These are phyloP conservation scores for Sphyrna mokarran DNA, from an alignment of 2,113 vertebrate genomes.

Conservation along the genomic window DNA sequence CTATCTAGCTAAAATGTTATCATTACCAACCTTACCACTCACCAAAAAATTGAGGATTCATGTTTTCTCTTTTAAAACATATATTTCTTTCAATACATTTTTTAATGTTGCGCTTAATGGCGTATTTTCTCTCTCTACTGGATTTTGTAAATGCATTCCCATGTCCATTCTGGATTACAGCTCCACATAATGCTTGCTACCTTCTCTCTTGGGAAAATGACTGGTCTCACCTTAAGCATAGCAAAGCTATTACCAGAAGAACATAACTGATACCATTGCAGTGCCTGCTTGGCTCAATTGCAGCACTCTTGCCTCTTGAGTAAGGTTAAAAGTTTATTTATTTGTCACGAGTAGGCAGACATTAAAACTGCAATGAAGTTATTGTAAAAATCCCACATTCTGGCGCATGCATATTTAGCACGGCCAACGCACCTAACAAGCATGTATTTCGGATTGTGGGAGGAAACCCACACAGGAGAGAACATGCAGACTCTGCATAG, in stretches of 20 bases:
- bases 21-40: not conserved
- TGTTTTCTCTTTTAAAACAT: not conserved
- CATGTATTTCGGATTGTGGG: too few relatives aligned
- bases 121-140: not conserved
- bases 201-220: not conserved
- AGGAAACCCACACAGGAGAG: too few relatives aligned
- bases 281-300: not conserved
- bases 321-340: not conserved
- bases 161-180: not conserved
- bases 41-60: not conserved
- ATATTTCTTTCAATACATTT: not conserved
- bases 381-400: too few relatives aligned
- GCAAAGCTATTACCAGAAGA: not conserved
- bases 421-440: too few relatives aligned
- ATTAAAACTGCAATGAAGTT: too few relatives aligned
- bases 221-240: not conserved
- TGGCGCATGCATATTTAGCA: too few relatives aligned
- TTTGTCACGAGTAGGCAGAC: too few relatives aligned
- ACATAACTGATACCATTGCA: not conserved
- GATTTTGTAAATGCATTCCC: not conserved
- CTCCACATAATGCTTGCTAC: not conserved
- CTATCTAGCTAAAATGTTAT: not conserved
- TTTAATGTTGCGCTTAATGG: not conserved
- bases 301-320: not conserved
- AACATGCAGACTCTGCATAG: too few relatives aligned